Evolutionary conservation across 2,888 invertebrate species (phyloP).

Genomic region (Caenorhabditis sp.): DNA sequence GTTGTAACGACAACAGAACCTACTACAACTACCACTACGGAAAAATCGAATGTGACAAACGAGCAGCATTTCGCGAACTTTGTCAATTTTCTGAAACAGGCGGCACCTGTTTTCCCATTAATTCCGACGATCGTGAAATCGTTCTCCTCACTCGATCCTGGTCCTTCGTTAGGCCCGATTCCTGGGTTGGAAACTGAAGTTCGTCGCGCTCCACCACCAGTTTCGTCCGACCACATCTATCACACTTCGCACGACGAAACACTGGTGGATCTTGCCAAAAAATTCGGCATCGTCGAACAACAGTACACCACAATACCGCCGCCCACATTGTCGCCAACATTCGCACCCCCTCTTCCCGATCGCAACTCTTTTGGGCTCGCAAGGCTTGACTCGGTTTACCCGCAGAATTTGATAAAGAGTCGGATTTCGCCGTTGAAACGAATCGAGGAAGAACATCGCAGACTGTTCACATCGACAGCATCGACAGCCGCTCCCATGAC

Average conservation of each 20-base stretch:
- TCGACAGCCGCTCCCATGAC: slow-evolving; percentile 11
- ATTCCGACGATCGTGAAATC: slow-evolving; percentile 54
- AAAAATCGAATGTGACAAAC: not conserved
- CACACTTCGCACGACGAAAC: slow-evolving; percentile 28
- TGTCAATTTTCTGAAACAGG: slow-evolving; percentile 51
- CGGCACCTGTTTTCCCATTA: slow-evolving; percentile 56
- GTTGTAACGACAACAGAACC: slow-evolving; percentile 11
- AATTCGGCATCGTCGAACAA: slow-evolving; percentile 36
- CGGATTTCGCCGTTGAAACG: slow-evolving; percentile 27
- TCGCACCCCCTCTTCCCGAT: not conserved
- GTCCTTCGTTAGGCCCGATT: not conserved
- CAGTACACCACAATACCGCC: slow-evolving; percentile 1
- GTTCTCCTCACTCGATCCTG: slow-evolving; percentile 46
- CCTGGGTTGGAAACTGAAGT: not conserved
- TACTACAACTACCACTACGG: not conserved
- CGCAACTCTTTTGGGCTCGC: slow-evolving; percentile 36
- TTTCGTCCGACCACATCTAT: slow-evolving; percentile 38
- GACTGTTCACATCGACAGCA: slow-evolving; percentile 40
- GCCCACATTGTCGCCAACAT: slow-evolving; percentile 2
- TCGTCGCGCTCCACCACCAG: slow-evolving; percentile 21
- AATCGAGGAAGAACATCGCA: slow-evolving; percentile 49
- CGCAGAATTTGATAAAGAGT: slow-evolving; percentile 28
- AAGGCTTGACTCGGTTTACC: slow-evolving; percentile 37
- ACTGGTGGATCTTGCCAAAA: slow-evolving; percentile 39
- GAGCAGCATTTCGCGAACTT: slow-evolving; percentile 53